Evolutionary conservation across 2,797 vertebrate genomes (phyloP), one percentile per base, ranked within the genome.

Genomic region (Notoglanidium macrostoma): DNA sequence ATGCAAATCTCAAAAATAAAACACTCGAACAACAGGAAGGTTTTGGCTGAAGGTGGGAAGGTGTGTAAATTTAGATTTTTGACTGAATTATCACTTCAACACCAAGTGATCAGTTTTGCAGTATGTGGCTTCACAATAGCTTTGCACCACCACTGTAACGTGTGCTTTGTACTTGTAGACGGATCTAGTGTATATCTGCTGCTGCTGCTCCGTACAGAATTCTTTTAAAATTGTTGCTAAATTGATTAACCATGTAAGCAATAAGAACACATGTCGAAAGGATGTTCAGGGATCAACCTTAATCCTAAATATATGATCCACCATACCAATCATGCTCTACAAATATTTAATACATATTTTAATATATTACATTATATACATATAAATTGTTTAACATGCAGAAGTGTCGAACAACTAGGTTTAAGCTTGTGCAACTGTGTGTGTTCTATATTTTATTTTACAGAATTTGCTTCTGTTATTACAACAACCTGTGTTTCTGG

Each of bases 331-430:
- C 15, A 1, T 32, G 67, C 1, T 51, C n/a, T 51, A 11, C 46
- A 83, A 14, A 83, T 82, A 65, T 82, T 65, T 65, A 68, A 70
- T 15, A 84, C 0, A 26, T 40, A 23, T 55, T 55, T 70, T 84
- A 7, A 19, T 84, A 83, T 11, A 35, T 70, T 29, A 49, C 15
- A 5, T n/a, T n/a, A 44, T 83, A 51, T 68, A 35, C 54, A 26
- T 51, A 51, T 49, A 65, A 40, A 23, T 21, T n/a, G 35, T 49
- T 23, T 55, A 54, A 63, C 40, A 11, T 83, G 51, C 5, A 29
- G n/a, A 35, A 40, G 10, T 67, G 8, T 32, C 1, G 0, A 21
- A 67, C 17, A 32, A 32, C 15, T 32, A 32, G 9, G 54, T 79
- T 35, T 21, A 49, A 55, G 19, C 19, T 70, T 83, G 21, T 1